These are phyloP conservation scores for Lonchura striata DNA, from an alignment of 2,113 vertebrate species.

Conservation along the genomic window DNA sequence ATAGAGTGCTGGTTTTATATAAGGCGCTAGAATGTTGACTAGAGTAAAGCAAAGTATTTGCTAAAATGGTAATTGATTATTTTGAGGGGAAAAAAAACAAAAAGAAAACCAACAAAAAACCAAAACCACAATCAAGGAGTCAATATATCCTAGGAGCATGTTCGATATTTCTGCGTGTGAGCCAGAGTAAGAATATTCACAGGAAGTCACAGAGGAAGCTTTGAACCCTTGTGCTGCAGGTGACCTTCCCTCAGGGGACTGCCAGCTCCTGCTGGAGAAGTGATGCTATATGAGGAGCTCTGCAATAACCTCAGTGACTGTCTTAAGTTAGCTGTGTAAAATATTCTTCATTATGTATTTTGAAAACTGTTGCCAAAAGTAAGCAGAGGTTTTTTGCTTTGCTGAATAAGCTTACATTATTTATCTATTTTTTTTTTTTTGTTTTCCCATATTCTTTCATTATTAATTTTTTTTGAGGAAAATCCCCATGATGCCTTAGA, in stretches of 20 bases:
- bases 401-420: not conserved
- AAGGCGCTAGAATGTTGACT: not conserved
- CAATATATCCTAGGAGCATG: not conserved
- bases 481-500: not conserved
- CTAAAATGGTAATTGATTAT: not conserved
- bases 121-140: not conserved
- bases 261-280: not conserved
- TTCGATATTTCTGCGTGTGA: not conserved
- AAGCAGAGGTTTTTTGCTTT: not conserved
- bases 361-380: not conserved
- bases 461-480: not conserved
- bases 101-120: not conserved
- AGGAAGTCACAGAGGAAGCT: not conserved
- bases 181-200: not conserved
- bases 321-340: not conserved
- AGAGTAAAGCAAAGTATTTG: not conserved
- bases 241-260: not conserved
- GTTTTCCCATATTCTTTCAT: not conserved
- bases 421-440: not conserved
- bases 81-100: not conserved
- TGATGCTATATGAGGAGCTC: not conserved
- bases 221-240: not conserved
- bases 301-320: not conserved
- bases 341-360: not conserved
- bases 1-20: not conserved